These are phyloP conservation scores for Pontoporia blainvillei DNA, from an alignment of 2,113 vertebrate species.

Conservation along the genomic window DNA sequence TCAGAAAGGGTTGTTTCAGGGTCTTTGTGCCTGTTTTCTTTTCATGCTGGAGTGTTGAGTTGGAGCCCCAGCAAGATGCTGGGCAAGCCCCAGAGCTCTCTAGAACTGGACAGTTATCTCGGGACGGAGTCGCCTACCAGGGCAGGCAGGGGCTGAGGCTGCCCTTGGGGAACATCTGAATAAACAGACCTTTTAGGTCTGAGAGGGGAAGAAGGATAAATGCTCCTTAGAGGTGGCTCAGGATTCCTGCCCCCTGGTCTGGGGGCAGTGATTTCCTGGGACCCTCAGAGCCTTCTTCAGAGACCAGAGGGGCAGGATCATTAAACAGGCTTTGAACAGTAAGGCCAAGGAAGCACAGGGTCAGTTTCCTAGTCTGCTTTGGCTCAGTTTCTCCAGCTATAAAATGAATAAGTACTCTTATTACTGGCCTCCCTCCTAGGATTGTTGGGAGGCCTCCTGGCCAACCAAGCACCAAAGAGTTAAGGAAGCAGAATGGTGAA, in stretches of 20 bases:
- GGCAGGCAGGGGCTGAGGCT: neutral
- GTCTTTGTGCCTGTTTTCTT: constrained; percentile 25
- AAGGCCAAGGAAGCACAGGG: neutral
- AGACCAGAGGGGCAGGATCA: neutral
- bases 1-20: constrained; percentile 7
- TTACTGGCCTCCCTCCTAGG: neutral
- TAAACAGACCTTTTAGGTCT: neutral
- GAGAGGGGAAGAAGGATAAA: neutral
- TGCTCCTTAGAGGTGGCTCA: neutral
- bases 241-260: neutral
- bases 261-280: neutral
- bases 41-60: neutral
- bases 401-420: neutral
- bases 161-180: neutral
- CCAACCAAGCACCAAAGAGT: neutral
- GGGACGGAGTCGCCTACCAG: neutral
- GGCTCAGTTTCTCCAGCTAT: neutral
- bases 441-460: neutral
- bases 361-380: neutral
- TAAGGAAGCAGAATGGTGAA: neutral
- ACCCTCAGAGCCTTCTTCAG: neutral
- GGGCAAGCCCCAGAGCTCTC: neutral
- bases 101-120: neutral
- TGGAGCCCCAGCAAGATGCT: neutral
- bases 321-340: neutral